Percentiles rank a stretch among this genome's conserved stretches.
Evolutionary conservation across 92 coral and sea anemone genomes (phyloP).

Genomic region (Anthopleura xanthogrammica): DNA sequence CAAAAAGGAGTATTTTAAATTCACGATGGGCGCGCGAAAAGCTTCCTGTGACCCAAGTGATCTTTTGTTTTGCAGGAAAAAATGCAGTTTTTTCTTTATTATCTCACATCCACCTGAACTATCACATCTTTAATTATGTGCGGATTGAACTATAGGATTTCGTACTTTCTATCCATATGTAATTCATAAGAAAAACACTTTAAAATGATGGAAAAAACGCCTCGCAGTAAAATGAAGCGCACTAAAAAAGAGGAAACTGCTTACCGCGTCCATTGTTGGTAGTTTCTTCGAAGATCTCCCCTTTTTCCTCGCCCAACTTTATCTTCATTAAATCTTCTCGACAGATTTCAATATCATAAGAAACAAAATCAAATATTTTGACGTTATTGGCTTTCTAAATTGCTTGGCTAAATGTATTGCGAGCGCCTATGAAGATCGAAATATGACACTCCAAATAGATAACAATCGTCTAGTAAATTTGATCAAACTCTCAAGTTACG

Average conservation of each 20-base stretch:
- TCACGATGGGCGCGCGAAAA: not conserved
- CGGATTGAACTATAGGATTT: not conserved
- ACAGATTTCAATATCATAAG: not conserved
- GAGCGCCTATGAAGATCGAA: not conserved
- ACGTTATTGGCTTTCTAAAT: not conserved
- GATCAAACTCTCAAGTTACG: slow-evolving; percentile 1
- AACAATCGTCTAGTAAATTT: not conserved
- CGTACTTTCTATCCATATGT: not conserved
- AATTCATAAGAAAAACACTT: not conserved
- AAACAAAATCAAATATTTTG: not conserved
- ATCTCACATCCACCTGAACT: not conserved
- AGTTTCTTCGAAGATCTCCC: not conserved
- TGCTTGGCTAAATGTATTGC: not conserved
- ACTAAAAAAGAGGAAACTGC: not conserved
- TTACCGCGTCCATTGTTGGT: slow-evolving; percentile 4
- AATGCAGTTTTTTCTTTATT: not conserved
- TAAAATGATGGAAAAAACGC: not conserved
- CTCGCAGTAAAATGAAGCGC: not conserved
- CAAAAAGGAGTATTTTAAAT: not conserved
- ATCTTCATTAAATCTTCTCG: not conserved
- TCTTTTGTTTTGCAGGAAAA: not conserved
- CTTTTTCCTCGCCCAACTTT: not conserved
- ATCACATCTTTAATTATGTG: not conserved
- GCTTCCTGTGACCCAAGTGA: not conserved
- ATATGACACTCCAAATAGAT: not conserved